phyloP scores from a whole-genome alignment of 30 jellyfish, hydroid and myxozoan species.

The Cassiopea xamachana region DNA sequence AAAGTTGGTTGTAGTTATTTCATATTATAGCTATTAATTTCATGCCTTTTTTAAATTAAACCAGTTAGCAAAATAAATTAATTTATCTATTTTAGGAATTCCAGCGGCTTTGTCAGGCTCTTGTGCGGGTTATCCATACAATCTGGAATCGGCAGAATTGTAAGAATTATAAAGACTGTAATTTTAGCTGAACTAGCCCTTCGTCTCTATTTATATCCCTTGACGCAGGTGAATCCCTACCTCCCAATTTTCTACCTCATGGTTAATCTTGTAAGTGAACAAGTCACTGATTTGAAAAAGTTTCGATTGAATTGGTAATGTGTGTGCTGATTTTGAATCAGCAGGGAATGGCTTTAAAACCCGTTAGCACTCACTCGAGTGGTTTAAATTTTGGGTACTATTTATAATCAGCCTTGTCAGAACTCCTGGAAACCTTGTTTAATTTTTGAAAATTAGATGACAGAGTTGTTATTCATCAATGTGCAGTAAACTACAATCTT shows the following conservation, averaged over 20 bases:
- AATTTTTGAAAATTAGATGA: no score
- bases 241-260: no score
- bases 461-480: no score
- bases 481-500: no score
- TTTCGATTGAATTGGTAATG: no score
- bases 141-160: slow-evolving; percentile 59
- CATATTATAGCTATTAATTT: no score
- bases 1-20: no score
- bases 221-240: no score
- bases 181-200: background rate
- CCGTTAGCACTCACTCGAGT: background rate
- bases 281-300: background rate
- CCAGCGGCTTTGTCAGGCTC: slow-evolving; percentile 89
- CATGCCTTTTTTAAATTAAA: background rate
- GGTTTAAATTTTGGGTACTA: background rate
- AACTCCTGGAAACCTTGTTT: background rate
- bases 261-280: no score
- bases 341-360: background rate
- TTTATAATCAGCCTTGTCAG: background rate
- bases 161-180: slow-evolving; percentile 7
- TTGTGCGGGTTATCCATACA: slow-evolving; percentile 74
- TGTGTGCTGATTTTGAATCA: background rate
- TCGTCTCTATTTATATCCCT: background rate
- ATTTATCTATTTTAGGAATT: slow-evolving; percentile 31
- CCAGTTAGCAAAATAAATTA: background rate